Base-by-base conservation (phyloP, 2,797 vertebrate genomes). In the Danio jaintianensis region DNA sequence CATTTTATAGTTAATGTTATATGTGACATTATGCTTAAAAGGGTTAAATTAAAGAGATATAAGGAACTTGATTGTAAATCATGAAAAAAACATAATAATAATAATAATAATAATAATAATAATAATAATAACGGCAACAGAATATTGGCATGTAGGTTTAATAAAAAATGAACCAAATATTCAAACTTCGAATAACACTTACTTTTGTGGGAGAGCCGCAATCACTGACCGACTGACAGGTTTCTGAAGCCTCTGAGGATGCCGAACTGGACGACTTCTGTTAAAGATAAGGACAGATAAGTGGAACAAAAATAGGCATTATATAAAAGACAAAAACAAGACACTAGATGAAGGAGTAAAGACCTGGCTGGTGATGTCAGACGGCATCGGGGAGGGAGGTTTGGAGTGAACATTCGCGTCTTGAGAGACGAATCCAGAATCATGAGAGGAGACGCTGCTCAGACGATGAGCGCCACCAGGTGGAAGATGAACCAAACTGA, bases 191-290 rank as follows among this genome's bases (percentile, higher is more conserved):
- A 64, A 20, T 0, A 38, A 45, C 2, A 56, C 97, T 97, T 90
- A 99, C 97, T 94, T 96, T 95, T 85, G 97, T 98, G 63, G 97
- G 97, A 86, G 97, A 99, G 94, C 93, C 97, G 95, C 97, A 98
- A 90, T 98, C 97, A 91, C 97, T 99, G 89, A 99, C 95, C 4
- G 97, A 98, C 94, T 96, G 98, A 92, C 97, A 98, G 85, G 96
- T 97, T 88, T 99, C 97, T 2, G 97, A 98, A 79, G 97, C 97
- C 92, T 99, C 97, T 0, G 98, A 99, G 85, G 97, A 99, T 0
- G 97, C 96, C 0, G 98, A 99, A 92, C 98, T 99, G 84, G 97
- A 98, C 86, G 97, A 99, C 90, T 99, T 99, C 98, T 99, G 95
- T 86, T 73, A 47, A 7, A 56, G n/a, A 87, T 67, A 83, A 89